Evolutionary conservation across 1,140 invertebrate species (phyloP), one percentile per base, ranked within the genome.

Genomic region (Halictus rubicundus): DNA sequence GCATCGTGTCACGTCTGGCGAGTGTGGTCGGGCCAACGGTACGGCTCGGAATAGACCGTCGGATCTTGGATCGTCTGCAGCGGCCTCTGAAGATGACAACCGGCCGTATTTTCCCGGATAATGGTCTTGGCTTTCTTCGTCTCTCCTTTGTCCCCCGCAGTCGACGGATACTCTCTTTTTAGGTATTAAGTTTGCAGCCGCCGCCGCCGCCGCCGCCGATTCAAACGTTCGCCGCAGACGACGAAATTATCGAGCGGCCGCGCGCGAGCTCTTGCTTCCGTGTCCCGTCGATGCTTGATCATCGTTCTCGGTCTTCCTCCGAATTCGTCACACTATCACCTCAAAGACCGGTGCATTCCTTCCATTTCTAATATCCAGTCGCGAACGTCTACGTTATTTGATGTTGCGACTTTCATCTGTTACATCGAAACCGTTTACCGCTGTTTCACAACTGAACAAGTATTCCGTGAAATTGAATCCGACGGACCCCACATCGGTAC

Each of bases 81-180:
- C 32, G 72, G 70, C 57, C 80, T 63, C 87, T 88, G 88, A 75
- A 60, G 83, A 87, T 89, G 88, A 89, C 84, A 87, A 89, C 86
- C 82, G 63, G 60, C 79, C 82, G 85, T 89, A 89, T 88, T 89
- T 89, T 83, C 81, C 59, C 68, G 81, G 85, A 89, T 89, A 89
- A 89, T 88, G 83, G 83, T 54, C 82, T 63, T 68, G 77, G 77
- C 73, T 85, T 80, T 84, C 80, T 82, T 84, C 76, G 71, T 78
- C 68, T 78, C 46, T 32, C 25, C 64, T 52, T 27, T 42, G 27
- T 49, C 27, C 46, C 21, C 19, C 16, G 25, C 21, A 39, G 57
- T 39, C 25, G 49, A 57, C 73, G 78, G 78, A 85, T 78, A 66
- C 72, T 88, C 79, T 75, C 78, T 81, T 82, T 76, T 80, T 82